Conservation (phyloP, 1,140 invertebrate species). For the Carcinoscorpius rotundicauda region DNA sequence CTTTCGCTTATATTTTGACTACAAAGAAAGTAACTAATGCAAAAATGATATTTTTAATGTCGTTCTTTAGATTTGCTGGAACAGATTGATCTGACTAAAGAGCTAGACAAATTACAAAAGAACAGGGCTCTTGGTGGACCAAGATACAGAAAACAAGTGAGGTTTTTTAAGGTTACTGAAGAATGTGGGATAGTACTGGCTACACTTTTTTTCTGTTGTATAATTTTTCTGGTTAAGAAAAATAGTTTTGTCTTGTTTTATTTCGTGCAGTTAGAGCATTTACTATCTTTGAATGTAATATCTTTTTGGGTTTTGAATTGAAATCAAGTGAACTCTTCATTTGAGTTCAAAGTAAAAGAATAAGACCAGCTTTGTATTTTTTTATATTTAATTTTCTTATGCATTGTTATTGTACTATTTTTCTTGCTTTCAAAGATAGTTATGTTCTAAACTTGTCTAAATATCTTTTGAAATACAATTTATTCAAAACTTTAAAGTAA, state of each 20-base stretch:
- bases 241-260: neutral
- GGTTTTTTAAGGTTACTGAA: neutral
- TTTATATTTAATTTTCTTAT: too few species aligned
- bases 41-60: too few species aligned
- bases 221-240: neutral
- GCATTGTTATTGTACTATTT: too few species aligned
- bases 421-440: too few species aligned
- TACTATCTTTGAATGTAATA: neutral
- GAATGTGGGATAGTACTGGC: too few species aligned
- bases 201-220: slow-evolving; percentile 5
- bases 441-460: too few species aligned
- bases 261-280: neutral
- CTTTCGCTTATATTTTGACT: too few species aligned
- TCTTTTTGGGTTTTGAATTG: neutral
- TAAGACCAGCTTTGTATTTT: too few species aligned
- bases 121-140: slow-evolving; percentile 77
- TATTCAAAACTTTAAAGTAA: too few species aligned
- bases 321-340: slow-evolving; percentile 12
- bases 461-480: too few species aligned
- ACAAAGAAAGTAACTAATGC: too few species aligned
- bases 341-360: too few species aligned
- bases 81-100: slow-evolving; percentile 45
- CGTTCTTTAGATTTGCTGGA: slow-evolving; percentile 33
- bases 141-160: slow-evolving; percentile 55
- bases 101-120: slow-evolving; percentile 61